These are phyloP conservation scores for Sciurus niger DNA, from an alignment of 2,113 vertebrate genomes.

Conservation along the genomic window DNA sequence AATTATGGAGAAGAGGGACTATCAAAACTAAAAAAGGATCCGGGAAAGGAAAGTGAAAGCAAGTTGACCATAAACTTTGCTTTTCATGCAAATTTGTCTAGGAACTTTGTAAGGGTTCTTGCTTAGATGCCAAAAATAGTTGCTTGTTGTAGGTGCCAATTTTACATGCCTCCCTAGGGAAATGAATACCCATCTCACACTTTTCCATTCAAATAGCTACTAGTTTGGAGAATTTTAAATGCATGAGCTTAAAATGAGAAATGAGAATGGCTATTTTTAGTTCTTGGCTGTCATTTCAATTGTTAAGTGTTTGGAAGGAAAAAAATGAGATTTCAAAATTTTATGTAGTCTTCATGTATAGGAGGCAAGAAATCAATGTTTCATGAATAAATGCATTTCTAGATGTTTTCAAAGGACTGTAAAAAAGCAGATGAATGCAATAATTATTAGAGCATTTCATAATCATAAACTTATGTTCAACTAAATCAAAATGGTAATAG, in stretches of 20 bases:
- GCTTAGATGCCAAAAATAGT: neutral
- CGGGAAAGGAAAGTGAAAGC: neutral
- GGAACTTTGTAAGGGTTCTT: neutral
- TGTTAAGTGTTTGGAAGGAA: conserved; percentile 32
- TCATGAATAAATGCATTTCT: neutral
- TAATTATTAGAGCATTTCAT: neutral
- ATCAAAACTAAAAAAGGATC: neutral
- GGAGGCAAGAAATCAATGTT: neutral
- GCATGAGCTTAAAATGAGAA: neutral
- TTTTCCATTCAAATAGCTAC: neutral
- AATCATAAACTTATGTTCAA: conserved; percentile 16
- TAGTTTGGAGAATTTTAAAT: conserved; percentile 39
- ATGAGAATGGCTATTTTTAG: neutral
- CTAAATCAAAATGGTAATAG: conserved; percentile 2
- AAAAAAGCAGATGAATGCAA: neutral
- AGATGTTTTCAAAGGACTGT: neutral
- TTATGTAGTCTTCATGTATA: neutral
- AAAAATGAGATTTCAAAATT: neutral
- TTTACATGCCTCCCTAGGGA: neutral
- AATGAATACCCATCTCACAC: neutral
- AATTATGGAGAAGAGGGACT: neutral
- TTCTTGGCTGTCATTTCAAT: conserved; percentile 5
- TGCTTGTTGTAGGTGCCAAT: neutral
- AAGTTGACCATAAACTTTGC: neutral
- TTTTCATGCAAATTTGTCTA: neutral